Evolutionary conservation across 2,113 vertebrate genomes (phyloP), one percentile per base, ranked within the genome.

Genomic region (Ophiodon elongatus): DNA sequence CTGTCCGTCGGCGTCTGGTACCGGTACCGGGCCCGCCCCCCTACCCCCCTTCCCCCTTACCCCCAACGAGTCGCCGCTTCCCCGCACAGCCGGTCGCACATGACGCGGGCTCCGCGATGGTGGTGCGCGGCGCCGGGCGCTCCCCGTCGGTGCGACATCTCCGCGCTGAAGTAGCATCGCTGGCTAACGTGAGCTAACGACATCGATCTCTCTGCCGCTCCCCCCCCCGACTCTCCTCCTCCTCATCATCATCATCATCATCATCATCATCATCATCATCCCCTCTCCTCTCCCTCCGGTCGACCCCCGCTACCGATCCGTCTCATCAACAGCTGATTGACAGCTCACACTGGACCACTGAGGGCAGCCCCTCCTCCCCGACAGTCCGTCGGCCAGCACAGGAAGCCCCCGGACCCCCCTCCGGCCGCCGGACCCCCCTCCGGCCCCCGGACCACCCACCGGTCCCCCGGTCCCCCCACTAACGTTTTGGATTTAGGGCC

Each of bases 111-210:
- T 77, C 84, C 72, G 80, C 91, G 87, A 73, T 83, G 89, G 89
- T 91, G 92, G 92, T 90, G 92, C 93, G 73, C 80, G 74, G 91
- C 87, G 90, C 88, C 89, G 86, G 78, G 87, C 90, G 91, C 91
- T 92, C 87, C 85, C 71, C 72, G 82, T 93, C 87, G 90, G 92
- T 93, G 93, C 88, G 90, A 91, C 85, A 91, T 91, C 90, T 77
- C 80, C 85, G 91, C 85, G 84, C 89, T 88, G 83, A 87, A 86
- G 89, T 85, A 92, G 90, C 91, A 84, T 88, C 85, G 68, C 73
- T 19, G 74, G 89, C 90, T 93, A 92, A 90, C 88, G 66, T 84
- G 65, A 92, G 91, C 93, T 92, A 92, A 92, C 92, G 89, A 90
- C 93, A 93, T 91, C 92, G 91, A 94, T 93, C 89, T 83, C 75